phyloP scores from a whole-genome alignment of 2,888 invertebrate species.

The Pristionchus exspectatus region DNA sequence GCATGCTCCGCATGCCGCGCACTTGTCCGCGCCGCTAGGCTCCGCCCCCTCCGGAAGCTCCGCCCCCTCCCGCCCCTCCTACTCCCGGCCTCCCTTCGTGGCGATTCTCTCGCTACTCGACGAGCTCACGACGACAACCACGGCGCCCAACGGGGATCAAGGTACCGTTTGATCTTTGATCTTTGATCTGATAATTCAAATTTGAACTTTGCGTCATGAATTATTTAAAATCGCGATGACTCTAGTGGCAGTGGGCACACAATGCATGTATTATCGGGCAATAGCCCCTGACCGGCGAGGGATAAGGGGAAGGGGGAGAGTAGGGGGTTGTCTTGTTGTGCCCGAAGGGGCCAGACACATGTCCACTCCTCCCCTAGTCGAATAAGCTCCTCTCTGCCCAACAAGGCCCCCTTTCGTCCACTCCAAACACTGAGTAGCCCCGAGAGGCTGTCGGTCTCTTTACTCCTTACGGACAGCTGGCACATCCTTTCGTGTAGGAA shows the following conservation, averaged over 20 bases:
- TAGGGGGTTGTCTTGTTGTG: not conserved
- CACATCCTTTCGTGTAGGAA: not conserved
- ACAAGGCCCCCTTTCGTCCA: not conserved
- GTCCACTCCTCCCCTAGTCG: not conserved
- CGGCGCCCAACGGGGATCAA: slow-evolving; percentile 41
- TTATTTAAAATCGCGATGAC: not conserved
- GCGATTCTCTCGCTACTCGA: slow-evolving; percentile 28
- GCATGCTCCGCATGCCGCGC: not conserved
- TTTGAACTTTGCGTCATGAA: slow-evolving; percentile 13
- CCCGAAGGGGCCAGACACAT: not conserved
- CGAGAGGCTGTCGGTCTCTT: not conserved
- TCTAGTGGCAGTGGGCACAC: not conserved
- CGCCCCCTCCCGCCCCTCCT: not conserved
- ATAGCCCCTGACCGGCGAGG: not conserved
- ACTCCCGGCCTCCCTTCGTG: not conserved
- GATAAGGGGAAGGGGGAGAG: not conserved
- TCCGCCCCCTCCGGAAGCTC: not conserved
- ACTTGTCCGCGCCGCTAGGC: not conserved
- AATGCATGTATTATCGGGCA: slow-evolving; percentile 36
- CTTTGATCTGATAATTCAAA: not conserved
- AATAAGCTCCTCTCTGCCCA: not conserved
- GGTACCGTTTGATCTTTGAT: not conserved
- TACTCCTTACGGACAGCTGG: not conserved
- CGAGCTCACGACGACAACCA: slow-evolving; percentile 30
- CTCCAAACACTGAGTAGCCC: slow-evolving; percentile 19